Conservation (phyloP, 2,888 invertebrate genomes). For the Morinoia aosen region DNA sequence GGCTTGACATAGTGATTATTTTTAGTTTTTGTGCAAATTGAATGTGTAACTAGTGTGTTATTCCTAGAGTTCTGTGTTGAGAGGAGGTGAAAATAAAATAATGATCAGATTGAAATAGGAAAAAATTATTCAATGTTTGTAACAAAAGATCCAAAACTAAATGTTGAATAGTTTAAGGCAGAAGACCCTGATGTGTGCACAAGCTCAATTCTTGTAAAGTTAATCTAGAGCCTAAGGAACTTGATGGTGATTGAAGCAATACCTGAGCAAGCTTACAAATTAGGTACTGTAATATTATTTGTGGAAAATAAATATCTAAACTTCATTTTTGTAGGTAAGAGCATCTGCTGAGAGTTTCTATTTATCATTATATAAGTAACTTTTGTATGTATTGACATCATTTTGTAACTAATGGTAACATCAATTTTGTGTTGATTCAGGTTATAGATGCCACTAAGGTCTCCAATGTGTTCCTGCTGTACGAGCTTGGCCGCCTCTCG, state of each 20-base stretch:
- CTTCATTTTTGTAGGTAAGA: too few species aligned
- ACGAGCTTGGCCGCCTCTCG: constrained; percentile 84
- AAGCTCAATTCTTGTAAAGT: too few species aligned
- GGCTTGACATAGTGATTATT: neutral
- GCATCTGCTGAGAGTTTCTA: too few species aligned
- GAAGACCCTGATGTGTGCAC: neutral
- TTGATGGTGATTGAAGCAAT: neutral
- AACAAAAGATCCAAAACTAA: neutral
- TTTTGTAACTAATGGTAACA: neutral
- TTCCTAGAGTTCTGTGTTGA: too few species aligned
- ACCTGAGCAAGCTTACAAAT: neutral
- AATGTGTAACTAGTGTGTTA: too few species aligned
- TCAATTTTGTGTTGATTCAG: constrained; percentile 72
- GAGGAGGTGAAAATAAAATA: neutral
- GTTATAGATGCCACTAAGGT: constrained; percentile 87
- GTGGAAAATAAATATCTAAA: neutral
- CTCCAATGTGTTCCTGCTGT: constrained; percentile 89
- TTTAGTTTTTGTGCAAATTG: too few species aligned
- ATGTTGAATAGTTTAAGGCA: neutral
- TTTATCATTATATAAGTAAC: too few species aligned
- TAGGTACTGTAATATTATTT: neutral
- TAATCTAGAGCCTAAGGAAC: neutral
- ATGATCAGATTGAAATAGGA: neutral
- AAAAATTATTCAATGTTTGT: neutral
- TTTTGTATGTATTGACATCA: neutral